phyloP scores from a whole-genome alignment of 2,888 invertebrate species.

The Drosophila mimetica region DNA sequence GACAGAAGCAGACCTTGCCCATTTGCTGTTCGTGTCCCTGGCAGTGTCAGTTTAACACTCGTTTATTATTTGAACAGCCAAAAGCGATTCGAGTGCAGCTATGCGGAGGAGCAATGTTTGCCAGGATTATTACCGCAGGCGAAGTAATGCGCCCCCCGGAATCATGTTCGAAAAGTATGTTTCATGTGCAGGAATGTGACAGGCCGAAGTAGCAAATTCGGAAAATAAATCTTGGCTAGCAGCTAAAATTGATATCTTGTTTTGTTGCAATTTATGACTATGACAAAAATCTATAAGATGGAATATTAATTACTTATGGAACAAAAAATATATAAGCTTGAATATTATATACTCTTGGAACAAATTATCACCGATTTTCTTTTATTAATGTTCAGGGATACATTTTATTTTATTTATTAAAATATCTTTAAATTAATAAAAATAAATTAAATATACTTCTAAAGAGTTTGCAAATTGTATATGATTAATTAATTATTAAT shows the following conservation, averaged over 20 bases:
- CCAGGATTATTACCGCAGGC: conserved; percentile 12
- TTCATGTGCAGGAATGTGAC: conserved; percentile 7
- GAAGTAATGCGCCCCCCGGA: not conserved
- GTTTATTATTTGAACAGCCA: conserved; percentile 60
- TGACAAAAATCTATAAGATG: not conserved
- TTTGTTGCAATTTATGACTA: not conserved
- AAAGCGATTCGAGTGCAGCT: conserved; percentile 51
- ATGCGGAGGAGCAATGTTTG: conserved; percentile 30
- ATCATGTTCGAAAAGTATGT: conserved; percentile 1
- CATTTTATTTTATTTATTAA: too few relatives aligned
- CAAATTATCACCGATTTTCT: not conserved
- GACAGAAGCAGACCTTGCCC: conserved; percentile 40
- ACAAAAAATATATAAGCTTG: not conserved
- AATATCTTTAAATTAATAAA: too few relatives aligned
- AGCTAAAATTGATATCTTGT: not conserved
- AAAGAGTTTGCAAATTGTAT: too few relatives aligned
- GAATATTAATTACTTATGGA: not conserved
- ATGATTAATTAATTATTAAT: too few relatives aligned
- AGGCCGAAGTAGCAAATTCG: not conserved
- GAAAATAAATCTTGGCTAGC: conserved; percentile 8
- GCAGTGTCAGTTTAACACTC: conserved; percentile 69
- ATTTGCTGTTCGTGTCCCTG: conserved; percentile 58
- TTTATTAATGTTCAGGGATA: too few relatives aligned
- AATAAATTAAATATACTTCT: too few relatives aligned
- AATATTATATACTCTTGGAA: not conserved